Base-by-base conservation (phyloP, 2,888 invertebrate genomes). In the Incurvaria masculella region DNA sequence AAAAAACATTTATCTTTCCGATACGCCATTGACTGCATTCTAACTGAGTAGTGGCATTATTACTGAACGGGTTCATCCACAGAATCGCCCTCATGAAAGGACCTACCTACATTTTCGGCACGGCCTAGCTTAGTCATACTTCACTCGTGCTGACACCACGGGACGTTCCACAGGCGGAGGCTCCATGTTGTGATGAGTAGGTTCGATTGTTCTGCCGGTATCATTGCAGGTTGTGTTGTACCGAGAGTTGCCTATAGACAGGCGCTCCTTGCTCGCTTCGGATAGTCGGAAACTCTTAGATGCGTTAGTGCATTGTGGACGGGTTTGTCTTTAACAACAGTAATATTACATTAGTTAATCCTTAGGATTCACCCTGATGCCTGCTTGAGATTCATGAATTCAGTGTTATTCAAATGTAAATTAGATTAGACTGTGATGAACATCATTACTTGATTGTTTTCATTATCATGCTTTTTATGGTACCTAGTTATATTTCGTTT, bases 181-280 rank as follows among this genome's bases (percentile, higher is more conserved):
- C n/a, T n/a, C n/a, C n/a, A n/a, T n/a, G n/a, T n/a, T n/a, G n/a
- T n/a, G n/a, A n/a, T n/a, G n/a, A n/a, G n/a, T 33, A 33, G 38
- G 49, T 49, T 16, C 49, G 42, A 59, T 59, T 57, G 66, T 65
- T 67, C 62, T 69, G 69, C 71, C 65, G 64, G 68, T 72, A 66
- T 72, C 67, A 68, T 73, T 73, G 57, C 73, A 73, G 73, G 73
- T 73, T 65, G 65, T 64, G 44, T 19, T 40, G 52, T 51, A 45
- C 47, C 41, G 48, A 43, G 20, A 45, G 38, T 45, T 45, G 23
- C 51, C 45, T 33, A 33, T 33, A 33, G 33, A 11, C 33, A 33
- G 4, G 33, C 33, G 33, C 5, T 14, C 33, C 11, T 33, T n/a
- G 33, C 11, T 33, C 33, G 33, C 33, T 33, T 14, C 33, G 33